Conservation (phyloP, 1,140 invertebrate genomes). For the Teleogryllus occipitalis region DNA sequence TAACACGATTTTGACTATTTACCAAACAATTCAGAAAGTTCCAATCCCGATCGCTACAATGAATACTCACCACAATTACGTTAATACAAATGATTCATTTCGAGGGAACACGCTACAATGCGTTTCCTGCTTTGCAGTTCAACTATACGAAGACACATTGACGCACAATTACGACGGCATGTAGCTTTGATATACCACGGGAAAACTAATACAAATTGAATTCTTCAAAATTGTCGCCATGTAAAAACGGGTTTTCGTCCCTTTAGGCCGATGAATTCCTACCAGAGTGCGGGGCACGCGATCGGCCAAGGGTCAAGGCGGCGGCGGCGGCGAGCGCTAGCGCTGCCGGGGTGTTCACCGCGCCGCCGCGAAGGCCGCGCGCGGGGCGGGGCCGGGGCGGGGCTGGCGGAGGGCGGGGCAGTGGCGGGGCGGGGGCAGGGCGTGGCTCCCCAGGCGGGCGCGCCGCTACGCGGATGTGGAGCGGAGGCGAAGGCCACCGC, state of each 20-base stretch:
- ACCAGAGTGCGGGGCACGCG: background rate
- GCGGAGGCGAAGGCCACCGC: background rate
- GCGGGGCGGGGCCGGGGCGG: too few species aligned
- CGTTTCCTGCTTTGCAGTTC: too few species aligned
- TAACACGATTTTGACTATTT: too few species aligned
- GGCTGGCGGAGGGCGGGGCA: background rate
- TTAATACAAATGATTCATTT: too few species aligned
- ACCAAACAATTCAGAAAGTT: too few species aligned
- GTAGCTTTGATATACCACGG: background rate
- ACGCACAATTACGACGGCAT: background rate
- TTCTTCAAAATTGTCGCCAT: background rate
- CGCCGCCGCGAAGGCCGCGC: background rate
- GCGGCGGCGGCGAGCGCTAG: background rate
- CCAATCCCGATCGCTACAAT: too few species aligned
- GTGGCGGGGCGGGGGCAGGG: background rate
- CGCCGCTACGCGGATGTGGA: background rate
- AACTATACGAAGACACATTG: too few species aligned
- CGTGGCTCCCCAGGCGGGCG: background rate
- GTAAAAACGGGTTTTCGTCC: background rate
- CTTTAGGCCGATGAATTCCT: background rate
- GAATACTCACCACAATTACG: too few species aligned
- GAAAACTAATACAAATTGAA: background rate
- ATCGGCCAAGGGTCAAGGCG: conserved; percentile 2
- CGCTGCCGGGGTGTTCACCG: background rate
- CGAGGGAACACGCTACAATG: too few species aligned